Percentiles rank a stretch among this genome's conserved stretches.
Conservation (phyloP, 2,113 vertebrate species). For the Callocephalon fimbriatum region DNA sequence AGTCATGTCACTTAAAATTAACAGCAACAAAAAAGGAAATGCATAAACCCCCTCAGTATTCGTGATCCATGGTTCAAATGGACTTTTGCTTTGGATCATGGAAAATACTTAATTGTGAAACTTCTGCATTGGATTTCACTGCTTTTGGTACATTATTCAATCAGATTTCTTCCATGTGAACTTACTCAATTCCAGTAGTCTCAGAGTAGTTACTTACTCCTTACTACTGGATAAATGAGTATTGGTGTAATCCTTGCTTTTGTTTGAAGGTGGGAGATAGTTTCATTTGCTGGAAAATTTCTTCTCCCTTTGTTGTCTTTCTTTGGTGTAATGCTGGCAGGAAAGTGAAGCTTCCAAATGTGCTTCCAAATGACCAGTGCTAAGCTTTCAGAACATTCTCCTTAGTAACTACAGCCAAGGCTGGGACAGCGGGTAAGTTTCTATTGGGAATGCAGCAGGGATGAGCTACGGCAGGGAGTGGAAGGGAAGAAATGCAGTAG, state of each 20-base stretch:
- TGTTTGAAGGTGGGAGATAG: neutral
- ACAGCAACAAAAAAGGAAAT: neutral
- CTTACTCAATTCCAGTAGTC: neutral
- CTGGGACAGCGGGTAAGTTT: rapidly evolving
- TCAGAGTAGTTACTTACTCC: neutral
- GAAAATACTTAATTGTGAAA: neutral
- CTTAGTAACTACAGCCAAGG: neutral
- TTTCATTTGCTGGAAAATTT: neutral
- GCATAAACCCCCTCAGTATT: neutral
- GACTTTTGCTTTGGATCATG: conserved; percentile 23
- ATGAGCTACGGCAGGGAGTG: neutral
- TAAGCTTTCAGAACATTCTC: neutral
- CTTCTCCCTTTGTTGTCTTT: neutral
- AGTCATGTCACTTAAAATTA: neutral
- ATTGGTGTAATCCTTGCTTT: neutral
- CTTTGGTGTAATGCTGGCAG: neutral
- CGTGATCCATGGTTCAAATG: neutral
- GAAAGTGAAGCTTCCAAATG: neutral
- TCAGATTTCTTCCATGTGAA: neutral
- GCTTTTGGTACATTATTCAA: conserved; percentile 11
- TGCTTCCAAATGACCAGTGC: neutral
- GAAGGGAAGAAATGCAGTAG: neutral
- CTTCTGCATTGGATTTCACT: neutral
- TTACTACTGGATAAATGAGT: neutral
- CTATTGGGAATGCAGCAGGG: neutral